Conservation (phyloP, 2,888 invertebrate genomes). For the Homarus gammarus region DNA sequence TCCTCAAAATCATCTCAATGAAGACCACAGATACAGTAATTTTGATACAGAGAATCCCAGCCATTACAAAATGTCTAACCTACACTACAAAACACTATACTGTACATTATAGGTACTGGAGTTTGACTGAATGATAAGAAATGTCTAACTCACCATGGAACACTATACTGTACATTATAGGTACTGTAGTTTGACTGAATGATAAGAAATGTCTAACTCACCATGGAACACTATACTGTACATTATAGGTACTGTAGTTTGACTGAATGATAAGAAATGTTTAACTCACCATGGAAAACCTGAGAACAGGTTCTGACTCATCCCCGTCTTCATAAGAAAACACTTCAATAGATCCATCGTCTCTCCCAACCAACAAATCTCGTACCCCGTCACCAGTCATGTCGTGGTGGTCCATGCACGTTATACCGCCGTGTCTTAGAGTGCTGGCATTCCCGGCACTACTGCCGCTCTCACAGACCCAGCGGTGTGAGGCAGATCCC, state of each 20-base stretch:
- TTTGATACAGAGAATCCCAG: too few relatives aligned
- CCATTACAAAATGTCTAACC: background rate
- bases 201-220: slow-evolving; percentile 77
- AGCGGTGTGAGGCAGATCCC: slow-evolving; percentile 72
- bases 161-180: too few relatives aligned
- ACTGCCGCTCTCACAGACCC: slow-evolving; percentile 66
- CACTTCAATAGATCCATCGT: slow-evolving; percentile 92
- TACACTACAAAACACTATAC: slow-evolving; percentile 83
- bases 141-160: slow-evolving; percentile 80
- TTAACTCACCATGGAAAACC: slow-evolving; percentile 82
- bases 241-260: too few relatives aligned
- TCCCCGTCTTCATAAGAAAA: slow-evolving; percentile 83
- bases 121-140: background rate
- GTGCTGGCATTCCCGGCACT: slow-evolving; percentile 79
- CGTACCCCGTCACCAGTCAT: slow-evolving; percentile 85
- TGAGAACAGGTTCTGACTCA: slow-evolving; percentile 82
- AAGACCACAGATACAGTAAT: too few relatives aligned
- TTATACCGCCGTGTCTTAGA: slow-evolving; percentile 81
- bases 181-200: too few relatives aligned
- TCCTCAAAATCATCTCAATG: too few relatives aligned
- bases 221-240: slow-evolving; percentile 83
- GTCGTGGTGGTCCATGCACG: slow-evolving; percentile 86
- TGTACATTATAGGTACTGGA: too few relatives aligned
- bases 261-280: background rate
- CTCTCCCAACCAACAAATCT: slow-evolving; percentile 90